A percentile compares a stretch with the other conserved stretches of the same genome.
phyloP scores from a whole-genome alignment of 2,797 vertebrate species.

The Pangasius djambal region DNA sequence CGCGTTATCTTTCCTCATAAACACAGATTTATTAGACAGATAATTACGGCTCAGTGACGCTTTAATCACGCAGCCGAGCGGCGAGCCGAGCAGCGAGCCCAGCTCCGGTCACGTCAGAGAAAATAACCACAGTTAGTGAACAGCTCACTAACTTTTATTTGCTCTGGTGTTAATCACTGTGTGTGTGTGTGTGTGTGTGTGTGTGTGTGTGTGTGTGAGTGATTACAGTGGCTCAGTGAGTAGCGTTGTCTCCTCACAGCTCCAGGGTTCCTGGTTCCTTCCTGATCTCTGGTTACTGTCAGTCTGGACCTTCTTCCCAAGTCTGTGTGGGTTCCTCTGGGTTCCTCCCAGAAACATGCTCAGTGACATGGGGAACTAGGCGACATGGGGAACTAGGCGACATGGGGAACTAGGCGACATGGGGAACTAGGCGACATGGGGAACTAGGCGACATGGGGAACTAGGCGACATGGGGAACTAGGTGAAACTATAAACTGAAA shows the following conservation, averaged over 20 bases:
- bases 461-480: background rate
- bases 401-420: too few relatives aligned
- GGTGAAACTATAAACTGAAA: background rate
- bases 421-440: too few relatives aligned
- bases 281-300: too few relatives aligned
- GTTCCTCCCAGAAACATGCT: too few relatives aligned
- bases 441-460: too few relatives aligned
- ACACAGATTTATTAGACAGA: background rate
- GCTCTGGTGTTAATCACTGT: background rate
- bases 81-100: background rate
- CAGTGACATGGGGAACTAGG: too few relatives aligned
- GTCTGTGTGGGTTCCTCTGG: too few relatives aligned
- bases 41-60: background rate
- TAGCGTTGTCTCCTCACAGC: background rate
- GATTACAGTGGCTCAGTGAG: too few relatives aligned
- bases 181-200: background rate
- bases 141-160: background rate
- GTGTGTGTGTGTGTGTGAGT: too few relatives aligned
- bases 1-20: background rate
- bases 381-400: too few relatives aligned
- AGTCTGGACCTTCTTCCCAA: too few relatives aligned
- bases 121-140: background rate
- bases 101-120: background rate
- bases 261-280: background rate
- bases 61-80: background rate